These are phyloP conservation scores for Tetramorium parvispinum DNA, from an alignment of 1,140 invertebrate genomes.

Conservation along the genomic window DNA sequence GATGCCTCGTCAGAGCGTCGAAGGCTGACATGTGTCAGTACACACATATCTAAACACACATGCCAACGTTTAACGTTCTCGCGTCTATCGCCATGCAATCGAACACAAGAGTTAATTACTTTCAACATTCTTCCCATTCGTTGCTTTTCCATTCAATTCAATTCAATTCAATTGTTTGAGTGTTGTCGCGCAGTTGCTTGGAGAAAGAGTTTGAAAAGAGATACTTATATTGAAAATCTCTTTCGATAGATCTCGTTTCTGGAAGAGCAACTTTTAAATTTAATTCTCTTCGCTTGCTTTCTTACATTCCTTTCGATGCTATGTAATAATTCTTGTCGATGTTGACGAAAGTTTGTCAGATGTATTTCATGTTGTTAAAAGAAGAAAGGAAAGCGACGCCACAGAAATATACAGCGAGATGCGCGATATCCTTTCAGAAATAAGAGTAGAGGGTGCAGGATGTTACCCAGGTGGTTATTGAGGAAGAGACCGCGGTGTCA, in stretches of 20 bases:
- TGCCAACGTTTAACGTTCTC: background rate
- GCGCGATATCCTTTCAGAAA: conserved; percentile 29
- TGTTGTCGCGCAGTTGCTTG: background rate
- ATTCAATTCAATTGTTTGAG: too few species aligned
- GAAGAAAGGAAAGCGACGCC: background rate
- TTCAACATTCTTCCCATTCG: too few species aligned
- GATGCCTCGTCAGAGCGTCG: background rate
- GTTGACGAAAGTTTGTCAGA: background rate
- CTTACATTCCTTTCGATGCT: too few species aligned
- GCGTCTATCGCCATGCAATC: too few species aligned
- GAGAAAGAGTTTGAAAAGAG: background rate
- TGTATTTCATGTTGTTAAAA: background rate
- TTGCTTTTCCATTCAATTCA: too few species aligned
- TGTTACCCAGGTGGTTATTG: conserved; percentile 53
- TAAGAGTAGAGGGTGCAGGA: conserved; percentile 4
- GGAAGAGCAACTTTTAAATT: conserved; percentile 5
- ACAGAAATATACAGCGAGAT: background rate
- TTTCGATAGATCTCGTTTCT: background rate
- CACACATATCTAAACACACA: background rate
- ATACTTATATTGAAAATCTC: background rate
- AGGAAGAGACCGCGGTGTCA: conserved; percentile 58
- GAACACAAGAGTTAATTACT: too few species aligned
- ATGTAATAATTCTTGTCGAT: too few species aligned
- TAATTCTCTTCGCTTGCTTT: background rate
- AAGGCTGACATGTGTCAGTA: background rate